Evolutionary conservation across 2,888 invertebrate genomes (phyloP).

Genomic region (Pteria penguin): DNA sequence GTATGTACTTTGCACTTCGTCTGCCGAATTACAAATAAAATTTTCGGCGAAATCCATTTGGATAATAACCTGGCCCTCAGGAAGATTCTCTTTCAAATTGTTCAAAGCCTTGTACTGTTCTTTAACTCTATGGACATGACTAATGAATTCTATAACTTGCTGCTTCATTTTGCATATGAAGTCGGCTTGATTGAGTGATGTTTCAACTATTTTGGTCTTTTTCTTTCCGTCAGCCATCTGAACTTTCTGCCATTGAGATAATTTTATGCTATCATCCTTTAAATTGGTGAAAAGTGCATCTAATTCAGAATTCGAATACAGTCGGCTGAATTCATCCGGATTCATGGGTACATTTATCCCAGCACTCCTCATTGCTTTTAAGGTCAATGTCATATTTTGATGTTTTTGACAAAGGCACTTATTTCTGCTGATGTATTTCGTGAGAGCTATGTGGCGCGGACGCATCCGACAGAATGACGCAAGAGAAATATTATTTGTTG

Average conservation of each 20-base stretch:
- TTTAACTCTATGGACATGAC: neutral
- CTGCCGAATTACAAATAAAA: conserved; percentile 33
- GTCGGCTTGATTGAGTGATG: neutral
- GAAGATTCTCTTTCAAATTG: conserved; percentile 43
- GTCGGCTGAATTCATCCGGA: conserved; percentile 26
- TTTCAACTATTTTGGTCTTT: neutral
- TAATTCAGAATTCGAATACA: no score
- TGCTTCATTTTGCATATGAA: neutral
- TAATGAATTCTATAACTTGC: neutral
- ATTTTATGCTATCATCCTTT: neutral
- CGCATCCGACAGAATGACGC: conserved; percentile 28
- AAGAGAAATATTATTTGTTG: conserved; percentile 7
- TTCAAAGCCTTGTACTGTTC: neutral
- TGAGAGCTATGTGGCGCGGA: conserved; percentile 8
- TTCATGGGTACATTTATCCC: conserved; percentile 4
- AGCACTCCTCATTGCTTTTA: conserved; percentile 13
- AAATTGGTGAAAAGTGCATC: neutral
- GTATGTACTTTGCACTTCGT: conserved; percentile 50
- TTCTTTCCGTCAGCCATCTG: conserved; percentile 1
- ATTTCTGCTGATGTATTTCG: conserved; percentile 9
- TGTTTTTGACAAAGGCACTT: conserved; percentile 36
- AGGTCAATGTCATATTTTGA: conserved; percentile 29
- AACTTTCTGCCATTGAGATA: neutral
- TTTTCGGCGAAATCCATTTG: conserved; percentile 56
- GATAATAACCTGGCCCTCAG: conserved; percentile 32